Evolutionary conservation across 2,113 vertebrate genomes (phyloP).

Genomic region (Microtus oregoni): DNA sequence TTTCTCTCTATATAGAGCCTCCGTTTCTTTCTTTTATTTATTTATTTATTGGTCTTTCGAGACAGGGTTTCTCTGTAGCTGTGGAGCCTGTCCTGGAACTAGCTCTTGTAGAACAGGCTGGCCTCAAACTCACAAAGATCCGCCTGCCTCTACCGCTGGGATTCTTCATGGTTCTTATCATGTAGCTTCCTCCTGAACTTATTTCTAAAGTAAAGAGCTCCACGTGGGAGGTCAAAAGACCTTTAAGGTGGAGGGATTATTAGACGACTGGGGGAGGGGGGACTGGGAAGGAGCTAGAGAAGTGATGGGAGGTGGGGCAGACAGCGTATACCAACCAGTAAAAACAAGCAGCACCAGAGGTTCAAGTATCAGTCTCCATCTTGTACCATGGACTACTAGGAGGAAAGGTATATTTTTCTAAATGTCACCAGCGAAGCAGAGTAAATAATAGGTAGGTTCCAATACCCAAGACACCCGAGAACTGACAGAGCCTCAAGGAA

Average conservation of each 20-base stretch:
- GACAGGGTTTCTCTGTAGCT: no score
- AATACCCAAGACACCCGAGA: conserved; percentile 27
- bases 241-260: conserved; percentile 49
- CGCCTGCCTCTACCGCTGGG: no score
- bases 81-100: no score
- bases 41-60: no score
- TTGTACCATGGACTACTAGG: background rate
- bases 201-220: conserved; percentile 65
- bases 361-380: conserved; percentile 30
- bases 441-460: background rate
- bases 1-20: conserved; percentile 33
- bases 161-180: background rate
- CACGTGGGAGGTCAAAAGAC: conserved; percentile 59
- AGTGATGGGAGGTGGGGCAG: background rate
- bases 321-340: conserved; percentile 23
- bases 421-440: conserved; percentile 27
- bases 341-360: conserved; percentile 16
- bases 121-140: no score
- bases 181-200: conserved; percentile 51
- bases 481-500: conserved; percentile 19
- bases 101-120: no score
- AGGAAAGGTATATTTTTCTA: background rate
- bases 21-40: background rate
- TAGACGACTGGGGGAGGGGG: background rate
- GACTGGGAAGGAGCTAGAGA: background rate